These are phyloP conservation scores for Sciurus niger DNA, from an alignment of 2,113 vertebrate genomes.

Conservation along the genomic window DNA sequence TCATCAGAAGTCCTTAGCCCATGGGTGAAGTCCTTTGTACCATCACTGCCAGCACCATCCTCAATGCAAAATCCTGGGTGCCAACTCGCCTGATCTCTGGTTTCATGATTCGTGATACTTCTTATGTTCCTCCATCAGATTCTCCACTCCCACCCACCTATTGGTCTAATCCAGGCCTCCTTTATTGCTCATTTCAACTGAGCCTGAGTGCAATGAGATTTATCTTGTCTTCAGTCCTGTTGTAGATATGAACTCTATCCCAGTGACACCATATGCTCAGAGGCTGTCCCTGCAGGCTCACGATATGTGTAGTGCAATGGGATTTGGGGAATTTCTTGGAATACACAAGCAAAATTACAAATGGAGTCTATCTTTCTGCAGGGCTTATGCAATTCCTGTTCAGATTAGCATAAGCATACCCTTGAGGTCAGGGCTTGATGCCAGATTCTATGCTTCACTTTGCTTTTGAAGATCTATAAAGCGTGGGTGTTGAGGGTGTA, in stretches of 20 bases:
- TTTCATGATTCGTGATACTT: not conserved
- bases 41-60: too few species aligned
- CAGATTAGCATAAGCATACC: not conserved
- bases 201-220: not conserved
- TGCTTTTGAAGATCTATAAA: not conserved
- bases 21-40: not conserved
- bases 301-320: not conserved
- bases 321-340: not conserved
- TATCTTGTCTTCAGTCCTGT: not conserved
- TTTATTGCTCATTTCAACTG: not conserved
- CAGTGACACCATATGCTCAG: not conserved
- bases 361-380: not conserved
- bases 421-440: not conserved
- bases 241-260: not conserved
- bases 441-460: not conserved
- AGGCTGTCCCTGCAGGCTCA: not conserved
- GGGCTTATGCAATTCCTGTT: not conserved
- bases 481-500: not conserved
- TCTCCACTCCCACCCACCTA: not conserved
- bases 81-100: not conserved
- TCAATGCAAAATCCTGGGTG: not conserved
- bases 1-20: not conserved
- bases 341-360: not conserved
- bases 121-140: not conserved
- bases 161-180: not conserved